A percentile compares a stretch with the other conserved stretches of the same genome.
phyloP scores from a whole-genome alignment of 1,140 invertebrate species.

The Muscidifurax raptorellus region DNA sequence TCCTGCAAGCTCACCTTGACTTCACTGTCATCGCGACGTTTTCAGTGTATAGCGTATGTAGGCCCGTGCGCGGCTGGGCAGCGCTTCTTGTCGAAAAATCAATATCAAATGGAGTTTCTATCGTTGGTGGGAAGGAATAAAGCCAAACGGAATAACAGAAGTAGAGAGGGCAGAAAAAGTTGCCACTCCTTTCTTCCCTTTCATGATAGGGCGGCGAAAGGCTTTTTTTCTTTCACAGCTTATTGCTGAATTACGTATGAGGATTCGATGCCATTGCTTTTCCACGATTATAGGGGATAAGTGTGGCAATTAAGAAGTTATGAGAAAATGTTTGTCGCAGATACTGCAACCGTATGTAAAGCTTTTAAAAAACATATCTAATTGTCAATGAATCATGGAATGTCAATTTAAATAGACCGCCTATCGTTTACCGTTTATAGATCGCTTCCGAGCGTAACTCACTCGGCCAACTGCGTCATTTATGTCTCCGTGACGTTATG shows the following conservation, averaged over 20 bases:
- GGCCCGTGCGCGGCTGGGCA: no score
- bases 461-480: background rate
- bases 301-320: no score
- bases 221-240: background rate
- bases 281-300: background rate
- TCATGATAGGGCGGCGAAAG: background rate
- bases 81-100: slow-evolving; percentile 4
- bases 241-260: background rate
- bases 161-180: background rate
- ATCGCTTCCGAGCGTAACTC: background rate
- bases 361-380: background rate
- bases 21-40: background rate
- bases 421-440: background rate
- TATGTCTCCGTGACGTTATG: background rate
- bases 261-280: background rate
- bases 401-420: background rate
- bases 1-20: background rate
- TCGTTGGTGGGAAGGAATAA: background rate
- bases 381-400: background rate
- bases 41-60: background rate
- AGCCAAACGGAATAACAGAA: background rate
- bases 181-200: background rate
- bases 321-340: no score
- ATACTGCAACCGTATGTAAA: no score
- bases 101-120: slow-evolving; percentile 25